Evolutionary conservation across 2,888 invertebrate species (phyloP).

Genomic region (Neelides folsomi): DNA sequence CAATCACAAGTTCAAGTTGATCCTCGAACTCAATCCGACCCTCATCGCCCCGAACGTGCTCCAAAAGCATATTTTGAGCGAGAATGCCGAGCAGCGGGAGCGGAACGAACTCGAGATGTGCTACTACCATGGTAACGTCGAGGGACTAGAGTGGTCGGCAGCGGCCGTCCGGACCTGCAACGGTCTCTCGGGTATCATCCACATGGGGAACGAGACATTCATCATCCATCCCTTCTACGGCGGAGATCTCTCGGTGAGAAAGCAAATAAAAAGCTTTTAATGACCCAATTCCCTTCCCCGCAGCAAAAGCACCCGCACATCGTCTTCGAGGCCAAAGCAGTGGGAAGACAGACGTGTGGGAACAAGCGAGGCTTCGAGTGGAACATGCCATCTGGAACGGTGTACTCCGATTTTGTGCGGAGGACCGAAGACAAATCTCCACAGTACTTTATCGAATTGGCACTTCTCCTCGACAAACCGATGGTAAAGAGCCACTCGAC

Average conservation of each 20-base stretch:
- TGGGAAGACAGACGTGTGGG: slow-evolving; percentile 82
- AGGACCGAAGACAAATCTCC: slow-evolving; percentile 50
- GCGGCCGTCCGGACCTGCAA: slow-evolving; percentile 97
- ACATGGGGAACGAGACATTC: slow-evolving; percentile 94
- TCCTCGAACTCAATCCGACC: slow-evolving; percentile 87
- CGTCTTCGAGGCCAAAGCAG: slow-evolving; percentile 85
- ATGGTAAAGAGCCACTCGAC: slow-evolving; percentile 50
- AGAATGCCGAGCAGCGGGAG: slow-evolving; percentile 58
- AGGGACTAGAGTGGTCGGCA: slow-evolving; percentile 88
- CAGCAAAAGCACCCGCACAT: slow-evolving; percentile 95
- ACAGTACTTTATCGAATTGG: slow-evolving; percentile 83
- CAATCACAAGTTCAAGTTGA: slow-evolving; percentile 89
- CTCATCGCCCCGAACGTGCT: slow-evolving; percentile 66
- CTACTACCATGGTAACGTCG: slow-evolving; percentile 95
- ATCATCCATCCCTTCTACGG: slow-evolving; percentile 96
- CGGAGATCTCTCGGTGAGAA: slow-evolving; percentile 88
- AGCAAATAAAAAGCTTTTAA: background rate
- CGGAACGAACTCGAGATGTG: slow-evolving; percentile 60
- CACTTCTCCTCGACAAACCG: slow-evolving; percentile 86
- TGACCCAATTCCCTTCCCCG: background rate
- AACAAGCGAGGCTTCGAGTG: slow-evolving; percentile 62
- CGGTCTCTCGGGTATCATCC: slow-evolving; percentile 92
- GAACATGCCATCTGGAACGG: slow-evolving; percentile 38
- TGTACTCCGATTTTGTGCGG: slow-evolving; percentile 35
- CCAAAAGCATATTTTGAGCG: slow-evolving; percentile 76